phyloP scores from a whole-genome alignment of 1,140 invertebrate genomes.

The Rhizoglyphus robini region DNA sequence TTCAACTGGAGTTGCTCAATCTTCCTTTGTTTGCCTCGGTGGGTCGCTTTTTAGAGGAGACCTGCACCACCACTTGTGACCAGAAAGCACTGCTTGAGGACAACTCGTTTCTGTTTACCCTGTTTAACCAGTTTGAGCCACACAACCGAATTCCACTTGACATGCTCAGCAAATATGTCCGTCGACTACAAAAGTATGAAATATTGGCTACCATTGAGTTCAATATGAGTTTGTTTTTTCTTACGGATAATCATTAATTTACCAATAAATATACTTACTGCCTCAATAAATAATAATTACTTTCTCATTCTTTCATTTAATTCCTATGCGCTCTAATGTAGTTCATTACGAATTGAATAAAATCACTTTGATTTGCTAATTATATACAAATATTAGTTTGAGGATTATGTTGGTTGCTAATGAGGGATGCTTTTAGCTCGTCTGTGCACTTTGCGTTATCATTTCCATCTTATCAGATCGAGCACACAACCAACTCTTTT shows the following conservation, averaged over 20 bases:
- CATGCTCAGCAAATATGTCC: slow-evolving; percentile 3
- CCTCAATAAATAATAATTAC: background rate
- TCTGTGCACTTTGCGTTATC: no score
- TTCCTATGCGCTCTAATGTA: no score
- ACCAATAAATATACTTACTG: no score
- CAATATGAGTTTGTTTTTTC: background rate
- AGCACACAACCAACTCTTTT: no score
- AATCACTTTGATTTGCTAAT: no score
- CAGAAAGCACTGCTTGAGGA: background rate
- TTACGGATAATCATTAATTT: no score
- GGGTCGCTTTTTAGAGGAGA: background rate
- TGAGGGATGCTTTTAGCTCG: no score
- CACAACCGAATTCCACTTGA: slow-evolving; percentile 1
- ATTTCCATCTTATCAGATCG: no score
- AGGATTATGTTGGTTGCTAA: background rate
- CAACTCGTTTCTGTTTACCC: slow-evolving; percentile 7
- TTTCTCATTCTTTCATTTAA: background rate
- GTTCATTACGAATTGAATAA: no score
- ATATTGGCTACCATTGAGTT: slow-evolving; percentile 7
- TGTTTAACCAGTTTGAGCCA: slow-evolving; percentile 10
- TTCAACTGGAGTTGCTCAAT: slow-evolving; percentile 6
- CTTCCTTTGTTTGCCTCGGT: slow-evolving; percentile 8
- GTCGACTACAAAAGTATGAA: background rate
- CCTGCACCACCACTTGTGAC: background rate
- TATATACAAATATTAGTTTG: no score